A percentile compares a stretch with the other conserved stretches of the same genome.
phyloP scores from a whole-genome alignment of 2,888 invertebrate species.

The Acanthosepion pharaonis region DNA sequence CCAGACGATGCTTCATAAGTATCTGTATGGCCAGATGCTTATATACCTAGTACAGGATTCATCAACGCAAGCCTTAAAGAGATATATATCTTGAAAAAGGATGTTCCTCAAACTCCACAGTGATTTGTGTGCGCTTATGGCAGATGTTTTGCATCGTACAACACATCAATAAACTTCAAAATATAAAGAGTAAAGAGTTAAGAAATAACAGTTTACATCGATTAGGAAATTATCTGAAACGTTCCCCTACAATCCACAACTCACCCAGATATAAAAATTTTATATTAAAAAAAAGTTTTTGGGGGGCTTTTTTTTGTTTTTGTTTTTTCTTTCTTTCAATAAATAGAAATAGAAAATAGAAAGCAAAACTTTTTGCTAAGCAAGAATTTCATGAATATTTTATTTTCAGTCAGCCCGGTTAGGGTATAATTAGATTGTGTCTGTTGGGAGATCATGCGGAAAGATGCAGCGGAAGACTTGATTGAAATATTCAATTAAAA shows the following conservation, averaged over 20 bases:
- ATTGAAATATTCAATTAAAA: conserved; percentile 33
- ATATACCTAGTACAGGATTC: too few relatives aligned
- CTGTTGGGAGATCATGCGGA: background rate
- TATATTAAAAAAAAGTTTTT: background rate
- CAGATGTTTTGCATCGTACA: background rate
- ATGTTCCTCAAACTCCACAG: background rate
- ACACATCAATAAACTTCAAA: background rate
- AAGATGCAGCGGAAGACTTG: background rate
- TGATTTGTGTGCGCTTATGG: background rate
- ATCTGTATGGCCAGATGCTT: too few relatives aligned
- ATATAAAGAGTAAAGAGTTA: background rate
- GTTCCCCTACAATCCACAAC: background rate
- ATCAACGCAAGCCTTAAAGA: too few relatives aligned
- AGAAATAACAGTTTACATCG: background rate
- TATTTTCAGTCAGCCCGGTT: background rate
- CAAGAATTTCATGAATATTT: background rate
- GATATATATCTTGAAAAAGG: background rate
- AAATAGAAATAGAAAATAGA: background rate
- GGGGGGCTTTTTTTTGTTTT: background rate
- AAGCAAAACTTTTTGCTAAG: background rate
- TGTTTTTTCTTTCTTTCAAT: background rate
- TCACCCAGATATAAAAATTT: background rate
- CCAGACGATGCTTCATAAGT: too few relatives aligned
- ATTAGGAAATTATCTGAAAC: background rate
- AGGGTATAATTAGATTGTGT: background rate